Percentiles rank a stretch among this genome's conserved stretches.
These are phyloP conservation scores for Clarias fuscus DNA, from an alignment of 2,797 vertebrate species.

Conservation along the genomic window DNA sequence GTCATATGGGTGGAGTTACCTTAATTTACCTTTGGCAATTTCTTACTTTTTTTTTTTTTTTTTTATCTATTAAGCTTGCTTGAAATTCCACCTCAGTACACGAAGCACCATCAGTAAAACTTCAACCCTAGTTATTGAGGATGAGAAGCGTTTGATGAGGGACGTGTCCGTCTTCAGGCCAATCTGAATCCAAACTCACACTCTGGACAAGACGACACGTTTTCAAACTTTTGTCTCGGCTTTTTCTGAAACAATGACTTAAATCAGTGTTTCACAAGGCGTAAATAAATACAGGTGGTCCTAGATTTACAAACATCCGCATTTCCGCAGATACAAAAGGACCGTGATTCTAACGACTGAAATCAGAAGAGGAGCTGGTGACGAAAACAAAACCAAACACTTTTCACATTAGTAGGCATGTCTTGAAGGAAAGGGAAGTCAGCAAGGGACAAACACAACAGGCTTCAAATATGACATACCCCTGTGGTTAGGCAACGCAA, in stretches of 20 bases:
- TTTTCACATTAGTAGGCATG: no score
- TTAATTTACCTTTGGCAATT: no score
- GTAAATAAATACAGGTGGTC: no score
- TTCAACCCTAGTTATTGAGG: background rate
- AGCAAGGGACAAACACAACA: no score
- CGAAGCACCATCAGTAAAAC: background rate
- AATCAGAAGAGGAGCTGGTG: no score
- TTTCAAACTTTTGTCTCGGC: background rate
- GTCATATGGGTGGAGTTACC: background rate
- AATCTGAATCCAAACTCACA: background rate
- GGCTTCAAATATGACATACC: no score
- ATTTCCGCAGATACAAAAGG: no score
- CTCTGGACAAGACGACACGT: background rate
- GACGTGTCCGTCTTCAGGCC: background rate
- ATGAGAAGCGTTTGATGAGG: background rate
- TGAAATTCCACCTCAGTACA: background rate
- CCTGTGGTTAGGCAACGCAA: no score
- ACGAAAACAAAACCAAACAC: no score
- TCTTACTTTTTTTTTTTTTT: background rate
- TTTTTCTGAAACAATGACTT: background rate
- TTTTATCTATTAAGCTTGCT: background rate
- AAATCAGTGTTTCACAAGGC: background rate
- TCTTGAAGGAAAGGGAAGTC: no score
- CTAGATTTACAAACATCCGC: no score
- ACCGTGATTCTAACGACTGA: no score